Conservation (phyloP, 2,888 invertebrate genomes). For the Thereva unica region DNA sequence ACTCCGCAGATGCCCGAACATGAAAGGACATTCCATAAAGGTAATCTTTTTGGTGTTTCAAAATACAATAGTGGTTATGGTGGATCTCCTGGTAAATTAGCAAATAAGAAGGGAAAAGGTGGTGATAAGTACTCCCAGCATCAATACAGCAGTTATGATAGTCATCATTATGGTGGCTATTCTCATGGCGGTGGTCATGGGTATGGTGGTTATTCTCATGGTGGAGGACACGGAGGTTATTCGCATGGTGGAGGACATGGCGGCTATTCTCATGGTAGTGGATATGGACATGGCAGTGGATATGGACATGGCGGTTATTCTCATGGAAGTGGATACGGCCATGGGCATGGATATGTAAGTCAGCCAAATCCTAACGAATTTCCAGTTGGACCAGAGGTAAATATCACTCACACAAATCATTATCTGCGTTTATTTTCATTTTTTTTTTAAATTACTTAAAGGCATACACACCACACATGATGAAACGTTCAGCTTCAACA, state of each 20-base stretch:
- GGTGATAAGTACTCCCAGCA: constrained; percentile 2
- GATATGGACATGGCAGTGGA: constrained; percentile 8
- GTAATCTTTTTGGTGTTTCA: constrained; percentile 12
- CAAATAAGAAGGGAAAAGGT: neutral
- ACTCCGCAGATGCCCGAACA: constrained; percentile 14
- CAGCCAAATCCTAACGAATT: constrained; percentile 39
- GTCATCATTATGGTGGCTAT: neutral
- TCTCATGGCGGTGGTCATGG: neutral
- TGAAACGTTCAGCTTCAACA: neutral
- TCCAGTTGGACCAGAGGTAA: constrained; percentile 11
- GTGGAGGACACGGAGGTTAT: too few species aligned
- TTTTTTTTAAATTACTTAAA: constrained; percentile 3
- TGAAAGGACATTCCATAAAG: constrained; percentile 15
- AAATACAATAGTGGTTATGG: constrained; percentile 10
- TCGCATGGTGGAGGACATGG: neutral
- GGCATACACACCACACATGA: neutral
- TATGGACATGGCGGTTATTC: constrained; percentile 30
- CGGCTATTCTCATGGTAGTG: neutral
- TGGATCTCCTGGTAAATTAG: neutral
- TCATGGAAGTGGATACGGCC: constrained; percentile 46
- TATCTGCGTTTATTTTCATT: neutral
- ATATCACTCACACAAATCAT: neutral
- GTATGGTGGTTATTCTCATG: constrained; percentile 9
- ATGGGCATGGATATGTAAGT: constrained; percentile 49
- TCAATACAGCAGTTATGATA: neutral